Evolutionary conservation across 2,113 vertebrate species (phyloP), one percentile per base, ranked within the genome.

Genomic region (Cottus gobio): DNA sequence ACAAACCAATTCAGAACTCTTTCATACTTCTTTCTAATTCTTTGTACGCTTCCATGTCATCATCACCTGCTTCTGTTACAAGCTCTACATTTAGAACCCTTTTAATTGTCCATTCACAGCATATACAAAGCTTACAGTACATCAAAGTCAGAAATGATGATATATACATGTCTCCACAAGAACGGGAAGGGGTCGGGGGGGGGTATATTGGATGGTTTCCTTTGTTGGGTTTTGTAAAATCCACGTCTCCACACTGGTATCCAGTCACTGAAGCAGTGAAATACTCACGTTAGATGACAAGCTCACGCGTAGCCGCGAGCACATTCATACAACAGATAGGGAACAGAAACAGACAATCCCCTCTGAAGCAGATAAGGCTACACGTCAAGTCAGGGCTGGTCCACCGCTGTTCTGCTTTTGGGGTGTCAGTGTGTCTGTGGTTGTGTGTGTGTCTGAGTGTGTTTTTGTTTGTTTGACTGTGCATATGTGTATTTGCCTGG

Each of bases 341-440:
- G 95, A 96, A 94, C 82, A 90, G 66, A 80, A 80, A 88, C 56
- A 75, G 74, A 90, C 79, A 67, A 79, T 75, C 85, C 90, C 87
- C 80, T 91, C 84, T 81, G 82, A 93, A 92, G 91, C 93, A 90
- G 95, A 94, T 97, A 97, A 97, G 96, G 97, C 97, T 96, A 96
- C 93, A 96, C 94, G 93, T 95, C 95, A 95, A 92, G 93, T 93
- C 95, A 94, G 93, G 94, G 92, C 95, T 92, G 87, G 93, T 94
- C 93, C 94, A 94, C 90, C 82, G 85, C 89, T 65, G 90, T 84
- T 83, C 84, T 78, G 93, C 90, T 90, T 87, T 92, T 89, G 71
- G 58, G 74, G 72, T 58, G 86, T 80, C 37, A 46, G 48, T 77
- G 68, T 91, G 76, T 81, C 82, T 80, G 78, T 86, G 11, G 54